Evolutionary conservation across 1,140 invertebrate genomes (phyloP), one percentile per base, ranked within the genome.

Genomic region (Panagrolaimus sp.): DNA sequence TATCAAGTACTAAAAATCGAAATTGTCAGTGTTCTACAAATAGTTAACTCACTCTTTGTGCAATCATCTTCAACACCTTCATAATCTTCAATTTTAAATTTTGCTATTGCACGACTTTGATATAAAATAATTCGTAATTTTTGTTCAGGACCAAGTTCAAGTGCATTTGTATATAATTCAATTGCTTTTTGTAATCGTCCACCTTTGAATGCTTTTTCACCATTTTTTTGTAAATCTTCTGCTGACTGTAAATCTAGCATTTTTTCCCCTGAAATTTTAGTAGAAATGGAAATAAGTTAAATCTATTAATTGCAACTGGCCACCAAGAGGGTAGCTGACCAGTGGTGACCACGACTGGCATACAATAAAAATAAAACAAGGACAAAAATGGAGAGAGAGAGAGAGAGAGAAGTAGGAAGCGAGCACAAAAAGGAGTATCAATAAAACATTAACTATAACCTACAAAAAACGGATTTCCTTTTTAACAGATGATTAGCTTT

Each of bases 31-130:
- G 20, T 5, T 3, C 7, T 9, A 20, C 20, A 68, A 47, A 70
- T 61, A 20, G 11, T 44, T 43, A 48, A 70, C 68, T 75, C 75
- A 87, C 87, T 85, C 78, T 83, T 77, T 46, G 89, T 88, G 80
- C 92, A 94, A 83, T 96, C 93, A 14, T 88, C 86, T 13, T 92
- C 84, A 63, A 89, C 91, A 65, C 89, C 88, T 25, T 89, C 84
- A 81, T 89, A 91, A 61, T 94, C 86, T 23, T 89, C 87, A 67
- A 89, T 82, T 81, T 97, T 97, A 0, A 97, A 85, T 85, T 92
- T 89, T 7, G 89, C 91, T 4, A 93, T 92, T 5, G 94, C 92
- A 68, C 92, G 87, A 84, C 98, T 98, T 85, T 96, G 96, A 61
- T 90, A 89, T 73, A 91, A 89, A 23, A 91, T 85, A 23, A 89